phyloP scores from a whole-genome alignment of 2,113 vertebrate genomes.

The Butorides virescens region DNA sequence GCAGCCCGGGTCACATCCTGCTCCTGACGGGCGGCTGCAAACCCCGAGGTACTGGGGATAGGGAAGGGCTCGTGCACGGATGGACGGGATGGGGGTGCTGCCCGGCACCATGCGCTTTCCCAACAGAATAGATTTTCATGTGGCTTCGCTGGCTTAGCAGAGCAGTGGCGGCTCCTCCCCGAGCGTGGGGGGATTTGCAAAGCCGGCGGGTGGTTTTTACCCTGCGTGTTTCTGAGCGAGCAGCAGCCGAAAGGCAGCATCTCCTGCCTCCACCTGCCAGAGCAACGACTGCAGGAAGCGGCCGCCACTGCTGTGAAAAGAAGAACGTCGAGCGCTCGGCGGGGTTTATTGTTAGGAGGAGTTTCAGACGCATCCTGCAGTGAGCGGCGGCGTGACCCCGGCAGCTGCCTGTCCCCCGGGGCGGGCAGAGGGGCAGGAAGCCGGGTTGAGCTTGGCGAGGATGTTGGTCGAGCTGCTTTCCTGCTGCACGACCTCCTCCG shows the following conservation, averaged over 20 bases:
- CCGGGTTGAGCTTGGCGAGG: neutral
- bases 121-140: accelerated
- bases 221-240: neutral
- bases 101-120: accelerated
- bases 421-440: slow-evolving; percentile 30
- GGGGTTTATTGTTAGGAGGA: neutral
- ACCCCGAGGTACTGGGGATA: accelerated
- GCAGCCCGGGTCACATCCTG: neutral
- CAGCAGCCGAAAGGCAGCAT: neutral
- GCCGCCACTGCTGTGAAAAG: neutral
- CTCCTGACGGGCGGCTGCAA: neutral
- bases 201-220: neutral
- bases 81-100: neutral
- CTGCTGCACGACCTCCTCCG: neutral
- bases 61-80: accelerated
- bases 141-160: neutral
- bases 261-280: neutral
- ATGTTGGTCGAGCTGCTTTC: neutral
- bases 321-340: neutral
- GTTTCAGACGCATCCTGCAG: neutral
- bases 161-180: accelerated
- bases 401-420: neutral
- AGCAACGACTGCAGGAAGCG: neutral
- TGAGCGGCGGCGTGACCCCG: neutral
- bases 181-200: too few relatives aligned